Base-by-base conservation (phyloP, 2,888 invertebrate species). In the Netelia fuscicornis region DNA sequence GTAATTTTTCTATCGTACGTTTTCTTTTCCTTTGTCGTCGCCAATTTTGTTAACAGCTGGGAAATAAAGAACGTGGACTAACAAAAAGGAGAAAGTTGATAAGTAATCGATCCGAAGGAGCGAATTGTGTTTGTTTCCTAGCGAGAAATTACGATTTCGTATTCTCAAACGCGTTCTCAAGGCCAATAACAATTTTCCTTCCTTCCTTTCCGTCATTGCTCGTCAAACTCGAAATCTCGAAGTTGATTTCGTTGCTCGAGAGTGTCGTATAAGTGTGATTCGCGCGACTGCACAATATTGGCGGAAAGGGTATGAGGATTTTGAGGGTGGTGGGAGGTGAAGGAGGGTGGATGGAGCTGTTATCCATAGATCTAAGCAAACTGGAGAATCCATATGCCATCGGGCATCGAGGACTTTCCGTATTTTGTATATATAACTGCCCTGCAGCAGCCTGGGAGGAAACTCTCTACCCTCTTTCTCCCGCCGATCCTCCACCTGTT, bases 211-310 rank as follows among this genome's bases (percentile, higher is more conserved):
- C 48, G 74, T 78, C 74, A 77, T 62, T 88, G 88, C 88, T 89
- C 91, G 89, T 90, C 90, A 90, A 88, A 84, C 85, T 86, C 88
- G 88, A 87, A 79, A 88, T 88, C 84, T 86, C 87, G 82, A 91
- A 91, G 89, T 90, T 90, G 88, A 91, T 90, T 90, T 90, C 83
- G 84, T 76, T 64, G 74, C 58, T 67, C 17, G 74, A 17, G 76
- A 30, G 68, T 13, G 25, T 52, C 67, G 23, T 20, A 23, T 42
- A 62, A 60, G 72, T 44, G 67, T 23, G 56, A 75, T 54, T 37
- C 30, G 8, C 8, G 74, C 20, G 64, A 58, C 65, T 76, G 65
- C 23, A 42, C 23, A 17, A 30, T 30, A 62, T 62, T n/a, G 77
- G 11, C 30, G 58, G 67, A 67, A 20, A 23, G 74, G 58, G 17